A percentile compares a stretch with the other conserved stretches of the same genome.
Evolutionary conservation across 2,888 invertebrate species (phyloP).

Genomic region (Cephus rjabovi): DNA sequence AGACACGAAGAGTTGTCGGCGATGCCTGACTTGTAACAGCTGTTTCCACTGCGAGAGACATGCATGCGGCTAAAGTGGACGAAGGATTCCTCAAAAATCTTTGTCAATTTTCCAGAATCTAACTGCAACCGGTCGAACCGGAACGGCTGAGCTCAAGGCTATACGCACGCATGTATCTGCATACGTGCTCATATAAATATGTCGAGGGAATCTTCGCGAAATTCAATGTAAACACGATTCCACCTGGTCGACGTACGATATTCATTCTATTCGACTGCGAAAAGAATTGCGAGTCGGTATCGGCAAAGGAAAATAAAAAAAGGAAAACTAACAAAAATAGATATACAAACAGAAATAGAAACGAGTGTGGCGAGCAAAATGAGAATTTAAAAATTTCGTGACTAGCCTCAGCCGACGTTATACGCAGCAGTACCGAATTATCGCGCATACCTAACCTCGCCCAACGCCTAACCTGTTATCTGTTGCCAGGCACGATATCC

Average conservation of each 20-base stretch:
- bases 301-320: slow-evolving; percentile 2
- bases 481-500: slow-evolving; percentile 39
- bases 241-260: background rate
- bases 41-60: background rate
- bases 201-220: background rate
- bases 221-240: background rate
- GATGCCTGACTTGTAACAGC: background rate
- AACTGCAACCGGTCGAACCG: background rate
- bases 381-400: background rate
- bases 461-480: slow-evolving; percentile 33
- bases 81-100: background rate
- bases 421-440: background rate
- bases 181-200: background rate
- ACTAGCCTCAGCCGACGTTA: background rate
- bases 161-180: background rate
- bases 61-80: background rate
- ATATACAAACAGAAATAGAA: slow-evolving; percentile 3
- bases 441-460: slow-evolving; percentile 29
- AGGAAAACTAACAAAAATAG: background rate
- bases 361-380: background rate
- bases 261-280: background rate
- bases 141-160: background rate
- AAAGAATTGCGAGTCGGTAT: slow-evolving; percentile 19
- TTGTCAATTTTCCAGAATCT: background rate
- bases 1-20: background rate